Percentiles rank a stretch among this genome's conserved stretches.
Conservation (phyloP, 2,113 vertebrate species). For the Paraplagusia blochii region DNA sequence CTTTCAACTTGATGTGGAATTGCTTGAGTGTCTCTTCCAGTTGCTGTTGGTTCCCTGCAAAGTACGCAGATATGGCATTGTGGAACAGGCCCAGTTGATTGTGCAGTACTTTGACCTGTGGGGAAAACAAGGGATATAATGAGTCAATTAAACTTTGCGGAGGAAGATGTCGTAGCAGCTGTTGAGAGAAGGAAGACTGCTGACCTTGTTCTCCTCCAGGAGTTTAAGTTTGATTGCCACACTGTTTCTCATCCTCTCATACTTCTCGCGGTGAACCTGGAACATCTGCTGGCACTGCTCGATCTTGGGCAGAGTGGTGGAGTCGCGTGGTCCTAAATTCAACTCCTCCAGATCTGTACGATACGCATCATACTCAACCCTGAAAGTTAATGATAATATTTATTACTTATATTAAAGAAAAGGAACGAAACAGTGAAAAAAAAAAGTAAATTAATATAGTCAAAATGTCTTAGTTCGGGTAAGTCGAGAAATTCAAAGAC, state of each 20-base stretch:
- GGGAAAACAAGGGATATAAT: neutral
- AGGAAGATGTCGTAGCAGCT: neutral
- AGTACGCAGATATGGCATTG: conserved; percentile 94
- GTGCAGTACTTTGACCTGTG: conserved; percentile 95
- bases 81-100: conserved; percentile 98
- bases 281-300: conserved; percentile 91
- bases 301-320: conserved; percentile 91
- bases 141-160: neutral
- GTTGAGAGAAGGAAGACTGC: neutral
- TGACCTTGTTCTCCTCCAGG: conserved; percentile 97
- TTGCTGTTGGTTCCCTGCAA: conserved; percentile 96
- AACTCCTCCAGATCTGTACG: conserved; percentile 95
- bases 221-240: conserved; percentile 95
- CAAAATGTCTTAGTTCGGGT: too few relatives aligned
- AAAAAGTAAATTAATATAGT: too few relatives aligned
- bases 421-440: too few relatives aligned
- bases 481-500: too few relatives aligned
- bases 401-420: too few relatives aligned
- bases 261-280: conserved; percentile 93
- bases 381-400: conserved; percentile 35
- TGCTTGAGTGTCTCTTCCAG: conserved; percentile 97
- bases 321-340: conserved; percentile 92
- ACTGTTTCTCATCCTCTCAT: conserved; percentile 91
- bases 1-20: conserved; percentile 99
- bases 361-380: conserved; percentile 95